These are phyloP conservation scores for Apotomis capreana DNA, from an alignment of 2,888 invertebrate species.

Conservation along the genomic window DNA sequence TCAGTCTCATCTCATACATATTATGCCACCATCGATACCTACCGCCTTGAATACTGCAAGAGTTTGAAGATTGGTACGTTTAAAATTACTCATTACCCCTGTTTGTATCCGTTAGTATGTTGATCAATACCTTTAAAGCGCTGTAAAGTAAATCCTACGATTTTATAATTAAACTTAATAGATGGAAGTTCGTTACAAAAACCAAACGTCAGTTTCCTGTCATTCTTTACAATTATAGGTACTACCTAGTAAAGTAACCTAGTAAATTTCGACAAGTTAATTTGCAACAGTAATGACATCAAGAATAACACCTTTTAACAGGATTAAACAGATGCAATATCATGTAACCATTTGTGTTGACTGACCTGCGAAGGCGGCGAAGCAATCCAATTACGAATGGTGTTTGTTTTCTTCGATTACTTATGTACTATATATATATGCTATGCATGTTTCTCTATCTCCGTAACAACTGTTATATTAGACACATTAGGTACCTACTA, in stretches of 20 bases:
- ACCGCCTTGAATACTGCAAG: slow-evolving; percentile 30
- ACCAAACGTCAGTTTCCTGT: background rate
- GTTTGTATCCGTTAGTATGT: background rate
- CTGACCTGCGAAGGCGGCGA: slow-evolving; percentile 8
- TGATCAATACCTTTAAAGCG: background rate
- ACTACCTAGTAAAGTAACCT: too few relatives aligned
- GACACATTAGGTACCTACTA: too few relatives aligned
- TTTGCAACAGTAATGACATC: background rate
- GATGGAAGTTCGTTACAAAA: background rate
- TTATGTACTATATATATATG: background rate
- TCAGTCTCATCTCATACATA: slow-evolving; percentile 24
- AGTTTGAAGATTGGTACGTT: slow-evolving; percentile 16
- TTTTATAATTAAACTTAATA: background rate
- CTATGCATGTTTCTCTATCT: too few relatives aligned
- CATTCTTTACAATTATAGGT: too few relatives aligned
- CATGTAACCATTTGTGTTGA: slow-evolving; percentile 16
- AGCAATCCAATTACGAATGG: slow-evolving; percentile 28
- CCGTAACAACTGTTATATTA: too few relatives aligned
- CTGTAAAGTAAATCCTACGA: background rate
- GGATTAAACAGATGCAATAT: slow-evolving; percentile 32
- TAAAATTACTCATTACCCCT: background rate
- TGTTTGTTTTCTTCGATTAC: background rate
- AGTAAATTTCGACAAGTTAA: background rate
- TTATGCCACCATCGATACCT: slow-evolving; percentile 47
- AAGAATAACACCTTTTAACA: background rate